Evolutionary conservation across 2,888 invertebrate species (phyloP), one percentile per base, ranked within the genome.

Genomic region (Lycophotia porphyrea): DNA sequence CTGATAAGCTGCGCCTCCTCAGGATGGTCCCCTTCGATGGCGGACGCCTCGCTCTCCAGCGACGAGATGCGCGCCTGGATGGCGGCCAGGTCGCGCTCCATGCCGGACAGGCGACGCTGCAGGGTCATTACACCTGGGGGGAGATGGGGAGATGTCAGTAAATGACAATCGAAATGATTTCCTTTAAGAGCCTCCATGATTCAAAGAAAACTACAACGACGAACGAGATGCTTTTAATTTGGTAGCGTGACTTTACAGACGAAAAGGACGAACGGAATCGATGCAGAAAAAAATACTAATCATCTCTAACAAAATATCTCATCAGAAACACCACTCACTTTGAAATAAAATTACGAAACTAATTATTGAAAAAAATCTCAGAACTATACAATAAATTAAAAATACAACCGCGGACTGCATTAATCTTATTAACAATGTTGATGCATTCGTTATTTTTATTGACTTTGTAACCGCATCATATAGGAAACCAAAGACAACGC

Each of bases 31-130:
- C 97, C 97, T 90, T 99, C 99, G 93, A 99, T 99, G 82, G 98
- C 97, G 89, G 98, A 98, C 11, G 99, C 99, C 94, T 99, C 99
- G 90, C 97, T 97, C 94, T 99, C 99, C 89, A 99, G 97, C 5
- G 99, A 98, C 76, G 99, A 98, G 86, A 99, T 97, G 95, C 99
- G 99, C 42, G 99, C 99, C 94, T 99, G 99, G 87, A 99, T 99
- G 58, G 99, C 99, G 65, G 99, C 99, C 88, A 99, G 96, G 95
- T 99, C 99, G 78, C 99, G 98, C 96, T 99, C 99, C 99, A 99
- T 99, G 83, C 99, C 99, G 87, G 99, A 99, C 52, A 99, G 97
- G 72, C 99, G 98, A 75, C 99, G 98, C 94, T 99, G 99, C 52
- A 99, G 97, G 0, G 99, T 99, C 99, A 99, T 99, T 63, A 99